These are phyloP conservation scores for Patella pellucida DNA, from an alignment of 2,888 invertebrate genomes.

Conservation along the genomic window DNA sequence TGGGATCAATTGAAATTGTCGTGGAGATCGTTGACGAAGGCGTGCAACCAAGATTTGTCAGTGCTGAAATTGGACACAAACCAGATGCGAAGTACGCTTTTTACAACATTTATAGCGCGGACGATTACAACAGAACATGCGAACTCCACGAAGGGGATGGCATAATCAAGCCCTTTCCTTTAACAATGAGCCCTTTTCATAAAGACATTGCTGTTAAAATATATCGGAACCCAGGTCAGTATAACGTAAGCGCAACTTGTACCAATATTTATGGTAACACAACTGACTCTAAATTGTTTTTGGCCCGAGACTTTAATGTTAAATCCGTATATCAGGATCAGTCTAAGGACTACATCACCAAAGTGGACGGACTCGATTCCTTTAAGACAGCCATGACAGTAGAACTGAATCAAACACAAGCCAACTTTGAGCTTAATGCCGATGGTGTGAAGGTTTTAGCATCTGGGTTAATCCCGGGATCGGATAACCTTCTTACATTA, in stretches of 20 bases:
- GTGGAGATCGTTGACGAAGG: constrained; percentile 56
- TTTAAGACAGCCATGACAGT: constrained; percentile 32
- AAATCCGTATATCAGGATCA: constrained; percentile 40
- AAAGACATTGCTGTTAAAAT: constrained; percentile 31
- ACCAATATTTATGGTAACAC: constrained; percentile 55
- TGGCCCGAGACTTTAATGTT: constrained; percentile 43
- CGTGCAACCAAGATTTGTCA: constrained; percentile 45
- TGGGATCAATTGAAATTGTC: constrained; percentile 39
- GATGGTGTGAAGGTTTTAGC: constrained; percentile 10
- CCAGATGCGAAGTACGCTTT: constrained; percentile 25
- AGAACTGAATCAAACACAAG: constrained; percentile 20
- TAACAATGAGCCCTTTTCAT: constrained; percentile 34
- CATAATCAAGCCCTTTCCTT: constrained; percentile 11
- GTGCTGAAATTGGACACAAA: constrained; percentile 40
- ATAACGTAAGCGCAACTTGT: constrained; percentile 48
- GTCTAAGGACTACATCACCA: constrained; percentile 34
- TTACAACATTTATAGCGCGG: constrained; percentile 42
- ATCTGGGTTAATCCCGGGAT: constrained; percentile 15
- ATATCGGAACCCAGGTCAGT: constrained; percentile 51
- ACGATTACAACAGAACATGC: constrained; percentile 45
- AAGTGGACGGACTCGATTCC: constrained; percentile 32
- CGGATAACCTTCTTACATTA: constrained; percentile 31
- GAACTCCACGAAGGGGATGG: constrained; percentile 45
- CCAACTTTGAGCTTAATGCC: constrained; percentile 11
- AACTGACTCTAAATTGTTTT: constrained; percentile 36